Base-by-base conservation (phyloP, 2,797 vertebrate genomes). In the Chaenodraco wilsoni region DNA sequence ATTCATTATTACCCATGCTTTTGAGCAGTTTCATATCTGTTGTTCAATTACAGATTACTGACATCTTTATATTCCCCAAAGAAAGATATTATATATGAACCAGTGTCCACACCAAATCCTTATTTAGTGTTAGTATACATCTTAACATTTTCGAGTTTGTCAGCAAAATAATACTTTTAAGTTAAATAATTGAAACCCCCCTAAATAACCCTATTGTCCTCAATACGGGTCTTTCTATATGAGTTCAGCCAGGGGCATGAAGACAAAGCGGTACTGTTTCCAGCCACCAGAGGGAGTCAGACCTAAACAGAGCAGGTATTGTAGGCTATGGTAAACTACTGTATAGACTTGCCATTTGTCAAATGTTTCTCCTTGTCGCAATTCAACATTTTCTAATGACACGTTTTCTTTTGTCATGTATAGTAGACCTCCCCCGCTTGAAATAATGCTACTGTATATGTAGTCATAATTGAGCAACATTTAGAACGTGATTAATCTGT, bases 271-370 rank as follows among this genome's bases (percentile, higher is more conserved):
- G 7, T 23, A n/a, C 21, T 15, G 16, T 69, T 48, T 61, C 19
- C 50, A 46, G 44, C 60, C 84, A 83, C 37, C 44, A 84, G 78
- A 57, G 66, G 72, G 58, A 2, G 27, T 45, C 46, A 37, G 2
- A 31, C 50, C 10, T 51, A 37, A 57, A 54, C 58, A 40, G 1
- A 17, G 5, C 54, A 14, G 14, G 21, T 19, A 62, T 43, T 48
- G 61, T 9, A 12, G 27, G 11, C 13, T 11, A n/a, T 3, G 3
- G 17, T 17, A 9, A 21, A 10, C 33, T 37, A 27, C 27, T 27
- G 4, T 27, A 31, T 10, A 21, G 0, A 56, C 2, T 21, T 37
- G 1, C 12, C 23, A 41, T 5, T 40, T 19, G 1, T 51, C 43
- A 9, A 49, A 1, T 8, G 14, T 9, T n/a, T 33, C 3, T 13